Conservation (phyloP, 2,888 invertebrate species). For the Strigamia maritima region DNA sequence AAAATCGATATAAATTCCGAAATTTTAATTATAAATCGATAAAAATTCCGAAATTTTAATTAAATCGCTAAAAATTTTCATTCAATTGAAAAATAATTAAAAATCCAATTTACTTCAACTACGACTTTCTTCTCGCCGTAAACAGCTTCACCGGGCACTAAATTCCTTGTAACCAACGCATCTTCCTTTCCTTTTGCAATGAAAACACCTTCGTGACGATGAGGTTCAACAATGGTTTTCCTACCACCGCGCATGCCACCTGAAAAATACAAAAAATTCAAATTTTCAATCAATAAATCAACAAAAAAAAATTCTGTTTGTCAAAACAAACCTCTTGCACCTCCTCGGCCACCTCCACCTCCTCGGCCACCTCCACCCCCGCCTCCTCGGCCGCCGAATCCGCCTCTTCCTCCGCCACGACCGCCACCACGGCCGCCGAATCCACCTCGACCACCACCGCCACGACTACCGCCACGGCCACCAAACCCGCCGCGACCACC, state of each 20-base stretch:
- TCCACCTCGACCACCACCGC: conserved; percentile 42
- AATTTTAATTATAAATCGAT: too few relatives aligned
- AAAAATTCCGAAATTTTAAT: too few relatives aligned
- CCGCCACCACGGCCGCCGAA: conserved; percentile 45
- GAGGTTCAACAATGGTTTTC: conserved; percentile 92
- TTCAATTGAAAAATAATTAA: too few relatives aligned
- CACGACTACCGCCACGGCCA: conserved; percentile 47
- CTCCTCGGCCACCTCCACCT: conserved; percentile 42
- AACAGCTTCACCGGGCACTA: conserved; percentile 95
- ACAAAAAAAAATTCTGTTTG: too few relatives aligned
- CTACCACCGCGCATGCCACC: conserved; percentile 81
- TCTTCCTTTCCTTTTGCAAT: conserved; percentile 98
- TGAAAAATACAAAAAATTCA: neutral
- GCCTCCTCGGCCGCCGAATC: conserved; percentile 49
- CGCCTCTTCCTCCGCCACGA: conserved; percentile 54
- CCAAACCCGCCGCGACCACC: conserved; percentile 44
- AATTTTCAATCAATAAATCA: too few relatives aligned
- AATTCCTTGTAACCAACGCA: conserved; percentile 88
- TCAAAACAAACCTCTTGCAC: conserved; percentile 44
- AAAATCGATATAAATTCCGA: too few relatives aligned
- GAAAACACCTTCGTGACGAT: conserved; percentile 93
- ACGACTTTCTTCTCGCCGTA: conserved; percentile 98
- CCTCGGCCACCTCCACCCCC: conserved; percentile 46
- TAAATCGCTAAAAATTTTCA: too few relatives aligned
- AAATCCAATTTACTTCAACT: conserved; percentile 69